These are phyloP conservation scores for Gymnoscelis rufifasciata DNA, from an alignment of 2,888 invertebrate genomes.

Conservation along the genomic window DNA sequence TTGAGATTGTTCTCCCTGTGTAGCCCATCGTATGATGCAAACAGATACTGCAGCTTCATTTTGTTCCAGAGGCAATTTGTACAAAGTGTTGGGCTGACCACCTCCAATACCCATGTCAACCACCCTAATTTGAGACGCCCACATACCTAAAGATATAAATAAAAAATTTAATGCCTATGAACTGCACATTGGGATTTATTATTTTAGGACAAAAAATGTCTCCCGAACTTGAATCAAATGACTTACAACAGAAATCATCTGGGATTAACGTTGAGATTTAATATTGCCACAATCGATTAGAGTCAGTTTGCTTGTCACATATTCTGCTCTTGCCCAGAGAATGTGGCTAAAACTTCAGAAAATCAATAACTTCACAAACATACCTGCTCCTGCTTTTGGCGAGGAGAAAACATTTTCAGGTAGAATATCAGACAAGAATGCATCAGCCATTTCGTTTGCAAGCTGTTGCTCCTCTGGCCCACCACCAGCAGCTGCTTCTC, in stretches of 20 bases:
- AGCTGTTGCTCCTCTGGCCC: constrained; percentile 97
- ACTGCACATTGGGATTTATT: too few relatives aligned
- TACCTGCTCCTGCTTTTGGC: constrained; percentile 92
- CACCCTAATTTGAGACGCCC: constrained; percentile 95
- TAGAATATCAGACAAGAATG: constrained; percentile 95
- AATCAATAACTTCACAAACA: background rate
- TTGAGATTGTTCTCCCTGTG: constrained; percentile 63
- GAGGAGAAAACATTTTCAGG: constrained; percentile 97
- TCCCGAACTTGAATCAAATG: constrained; percentile 75
- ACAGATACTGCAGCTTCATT: constrained; percentile 97
- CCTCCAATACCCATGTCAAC: constrained; percentile 86
- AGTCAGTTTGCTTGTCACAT: constrained; percentile 57
- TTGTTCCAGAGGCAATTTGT: constrained; percentile 91
- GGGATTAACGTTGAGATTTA: constrained; percentile 73
- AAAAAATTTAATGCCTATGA: too few relatives aligned
- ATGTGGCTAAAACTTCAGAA: constrained; percentile 47
- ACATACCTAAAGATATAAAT: constrained; percentile 82
- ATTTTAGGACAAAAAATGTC: constrained; percentile 5
- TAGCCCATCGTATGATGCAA: constrained; percentile 88
- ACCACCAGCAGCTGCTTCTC: constrained; percentile 89
- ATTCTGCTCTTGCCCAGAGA: constrained; percentile 76
- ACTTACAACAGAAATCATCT: constrained; percentile 57
- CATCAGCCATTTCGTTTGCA: constrained; percentile 98
- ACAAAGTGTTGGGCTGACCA: constrained; percentile 84
- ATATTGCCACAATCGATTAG: constrained; percentile 75